phyloP scores from a whole-genome alignment of 2,797 vertebrate genomes.

The Pterois miles region DNA sequence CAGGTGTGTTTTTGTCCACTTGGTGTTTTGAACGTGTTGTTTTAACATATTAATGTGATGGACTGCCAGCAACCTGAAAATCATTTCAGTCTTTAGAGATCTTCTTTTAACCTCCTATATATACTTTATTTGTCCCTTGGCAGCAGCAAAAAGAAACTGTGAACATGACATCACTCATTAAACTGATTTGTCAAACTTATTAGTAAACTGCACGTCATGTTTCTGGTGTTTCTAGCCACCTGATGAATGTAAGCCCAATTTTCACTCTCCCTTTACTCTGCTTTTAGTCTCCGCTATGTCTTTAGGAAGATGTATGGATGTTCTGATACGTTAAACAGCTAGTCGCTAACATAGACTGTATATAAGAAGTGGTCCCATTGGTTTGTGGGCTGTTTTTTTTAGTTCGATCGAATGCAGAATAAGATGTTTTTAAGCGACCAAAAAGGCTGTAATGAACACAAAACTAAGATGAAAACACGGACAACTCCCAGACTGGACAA shows the following conservation, averaged over 20 bases:
- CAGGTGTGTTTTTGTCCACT: neutral
- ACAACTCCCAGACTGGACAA: no score
- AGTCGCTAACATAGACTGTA: neutral
- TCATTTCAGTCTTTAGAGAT: neutral
- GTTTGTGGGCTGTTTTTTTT: neutral
- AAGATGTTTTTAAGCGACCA: neutral
- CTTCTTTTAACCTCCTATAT: neutral
- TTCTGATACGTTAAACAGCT: neutral
- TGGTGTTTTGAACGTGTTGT: neutral
- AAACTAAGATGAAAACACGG: no score
- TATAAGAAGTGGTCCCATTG: neutral
- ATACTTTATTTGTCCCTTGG: neutral
- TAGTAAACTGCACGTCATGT: neutral
- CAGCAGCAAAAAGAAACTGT: neutral
- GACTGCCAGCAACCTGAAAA: neutral
- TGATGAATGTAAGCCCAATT: neutral
- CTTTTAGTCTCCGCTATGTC: neutral
- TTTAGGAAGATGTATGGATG: neutral
- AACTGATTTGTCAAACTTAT: neutral
- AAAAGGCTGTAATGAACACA: no score
- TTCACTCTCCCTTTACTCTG: neutral
- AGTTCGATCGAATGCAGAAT: neutral
- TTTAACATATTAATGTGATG: neutral
- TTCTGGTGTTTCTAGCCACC: neutral
- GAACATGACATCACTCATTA: neutral